These are phyloP conservation scores for Clanis bilineata DNA, from an alignment of 2,888 invertebrate genomes.

Conservation along the genomic window DNA sequence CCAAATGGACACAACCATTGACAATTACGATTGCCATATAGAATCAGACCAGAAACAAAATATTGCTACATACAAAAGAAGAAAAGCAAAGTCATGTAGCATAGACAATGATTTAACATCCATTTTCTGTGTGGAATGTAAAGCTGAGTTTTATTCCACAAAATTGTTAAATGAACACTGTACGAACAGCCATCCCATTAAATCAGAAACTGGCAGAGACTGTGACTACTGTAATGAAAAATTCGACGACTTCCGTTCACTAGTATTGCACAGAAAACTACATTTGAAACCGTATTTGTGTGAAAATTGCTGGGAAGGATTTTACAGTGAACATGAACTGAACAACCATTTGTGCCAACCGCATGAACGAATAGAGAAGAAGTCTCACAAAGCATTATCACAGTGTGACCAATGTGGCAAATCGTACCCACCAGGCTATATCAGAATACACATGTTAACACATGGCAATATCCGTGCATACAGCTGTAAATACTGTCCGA, in stretches of 20 bases:
- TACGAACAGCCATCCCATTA: constrained; percentile 55
- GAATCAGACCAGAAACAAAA: constrained; percentile 50
- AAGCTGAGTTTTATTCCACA: constrained; percentile 55
- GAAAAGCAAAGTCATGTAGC: constrained; percentile 31
- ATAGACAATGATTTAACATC: constrained; percentile 38
- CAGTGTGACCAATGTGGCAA: constrained; percentile 79
- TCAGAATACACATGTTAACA: constrained; percentile 72
- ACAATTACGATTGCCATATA: constrained; percentile 51
- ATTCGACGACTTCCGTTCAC: constrained; percentile 69
- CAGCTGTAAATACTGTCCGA: constrained; percentile 73
- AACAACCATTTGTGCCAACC: constrained; percentile 62
- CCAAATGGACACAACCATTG: constrained; percentile 43
- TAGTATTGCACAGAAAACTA: constrained; percentile 67
- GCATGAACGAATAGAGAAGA: constrained; percentile 46
- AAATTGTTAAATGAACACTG: constrained; percentile 62
- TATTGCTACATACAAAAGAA: constrained; percentile 36
- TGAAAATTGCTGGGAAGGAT: constrained; percentile 75
- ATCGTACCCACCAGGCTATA: constrained; percentile 74
- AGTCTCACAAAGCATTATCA: constrained; percentile 50
- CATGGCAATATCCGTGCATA: constrained; percentile 66
- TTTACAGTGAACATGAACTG: constrained; percentile 50
- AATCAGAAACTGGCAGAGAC: constrained; percentile 58
- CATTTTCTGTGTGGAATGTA: constrained; percentile 72
- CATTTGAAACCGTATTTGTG: constrained; percentile 71
- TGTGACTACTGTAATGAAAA: constrained; percentile 75